A percentile compares a stretch with the other conserved stretches of the same genome.
phyloP scores from a whole-genome alignment of 1,140 invertebrate genomes.

The Pseudomyrmex cubaensis region DNA sequence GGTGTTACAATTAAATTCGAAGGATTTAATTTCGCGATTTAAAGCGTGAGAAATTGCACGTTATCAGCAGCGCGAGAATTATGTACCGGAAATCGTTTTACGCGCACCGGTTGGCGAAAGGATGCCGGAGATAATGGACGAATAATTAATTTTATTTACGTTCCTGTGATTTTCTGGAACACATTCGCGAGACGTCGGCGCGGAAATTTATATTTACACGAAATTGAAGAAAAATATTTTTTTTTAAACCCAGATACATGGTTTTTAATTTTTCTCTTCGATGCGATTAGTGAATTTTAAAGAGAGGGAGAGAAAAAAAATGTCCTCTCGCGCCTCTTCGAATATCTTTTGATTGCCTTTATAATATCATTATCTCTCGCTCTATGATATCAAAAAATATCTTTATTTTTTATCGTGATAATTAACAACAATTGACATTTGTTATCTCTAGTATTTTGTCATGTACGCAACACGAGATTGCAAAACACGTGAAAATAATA shows the following conservation, averaged over 20 bases:
- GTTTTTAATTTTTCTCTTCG: background rate
- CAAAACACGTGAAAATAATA: background rate
- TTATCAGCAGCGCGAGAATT: background rate
- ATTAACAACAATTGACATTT: background rate
- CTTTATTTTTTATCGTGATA: background rate
- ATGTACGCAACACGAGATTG: background rate
- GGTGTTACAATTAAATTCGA: background rate
- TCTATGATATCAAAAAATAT: background rate
- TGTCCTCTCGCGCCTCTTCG: too few relatives aligned
- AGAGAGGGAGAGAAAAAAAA: too few relatives aligned
- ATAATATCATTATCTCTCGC: background rate
- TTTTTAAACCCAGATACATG: background rate
- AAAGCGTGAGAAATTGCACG: background rate
- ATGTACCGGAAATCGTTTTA: background rate
- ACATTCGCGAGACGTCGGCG: background rate
- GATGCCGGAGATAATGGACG: conserved; percentile 20
- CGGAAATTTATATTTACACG: background rate
- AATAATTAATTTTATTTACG: conserved; percentile 33
- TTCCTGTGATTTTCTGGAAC: conserved; percentile 45
- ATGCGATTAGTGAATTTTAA: too few relatives aligned
- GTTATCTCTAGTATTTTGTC: background rate
- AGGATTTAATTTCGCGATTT: too few relatives aligned
- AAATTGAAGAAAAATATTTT: background rate
- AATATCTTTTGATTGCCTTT: too few relatives aligned
- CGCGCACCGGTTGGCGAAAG: background rate